Conservation (phyloP, 2,888 invertebrate genomes). For the Caenorhabditis drosophilae region DNA sequence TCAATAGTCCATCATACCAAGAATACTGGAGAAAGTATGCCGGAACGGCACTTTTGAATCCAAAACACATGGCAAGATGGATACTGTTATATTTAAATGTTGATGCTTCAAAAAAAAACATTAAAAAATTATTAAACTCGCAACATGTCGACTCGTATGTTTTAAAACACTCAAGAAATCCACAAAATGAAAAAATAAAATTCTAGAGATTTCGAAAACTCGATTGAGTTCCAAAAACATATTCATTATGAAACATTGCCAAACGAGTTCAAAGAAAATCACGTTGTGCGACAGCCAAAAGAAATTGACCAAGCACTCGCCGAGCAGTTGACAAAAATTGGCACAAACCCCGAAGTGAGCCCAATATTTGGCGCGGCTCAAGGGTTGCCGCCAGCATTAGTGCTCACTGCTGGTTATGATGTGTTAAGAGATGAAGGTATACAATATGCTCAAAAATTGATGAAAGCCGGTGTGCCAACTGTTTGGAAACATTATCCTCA, state of each 20-base stretch:
- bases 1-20: conserved; percentile 63
- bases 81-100: conserved; percentile 64
- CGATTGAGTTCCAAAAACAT: conserved; percentile 9
- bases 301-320: conserved; percentile 30
- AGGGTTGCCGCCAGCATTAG: conserved; percentile 57
- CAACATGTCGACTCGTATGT: conserved; percentile 53
- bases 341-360: conserved; percentile 54
- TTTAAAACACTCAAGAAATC: not conserved
- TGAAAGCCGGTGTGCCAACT: conserved; percentile 42
- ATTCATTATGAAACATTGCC: conserved; percentile 7
- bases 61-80: conserved; percentile 57
- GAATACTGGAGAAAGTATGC: conserved; percentile 56
- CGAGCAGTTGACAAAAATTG: conserved; percentile 26
- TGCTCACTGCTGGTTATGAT: conserved; percentile 63
- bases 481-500: conserved; percentile 49
- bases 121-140: conserved; percentile 56
- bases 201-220: conserved; percentile 18
- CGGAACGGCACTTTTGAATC: conserved; percentile 48
- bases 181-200: not conserved
- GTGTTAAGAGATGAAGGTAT: conserved; percentile 65
- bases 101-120: conserved; percentile 50
- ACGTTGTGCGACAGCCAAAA: conserved; percentile 5
- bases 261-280: conserved; percentile 12
- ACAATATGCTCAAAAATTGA: conserved; percentile 55
- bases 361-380: conserved; percentile 56